A percentile compares a stretch with the other conserved stretches of the same genome.
phyloP scores from a whole-genome alignment of 2,888 invertebrate genomes.

The Criorhina ranunculi region DNA sequence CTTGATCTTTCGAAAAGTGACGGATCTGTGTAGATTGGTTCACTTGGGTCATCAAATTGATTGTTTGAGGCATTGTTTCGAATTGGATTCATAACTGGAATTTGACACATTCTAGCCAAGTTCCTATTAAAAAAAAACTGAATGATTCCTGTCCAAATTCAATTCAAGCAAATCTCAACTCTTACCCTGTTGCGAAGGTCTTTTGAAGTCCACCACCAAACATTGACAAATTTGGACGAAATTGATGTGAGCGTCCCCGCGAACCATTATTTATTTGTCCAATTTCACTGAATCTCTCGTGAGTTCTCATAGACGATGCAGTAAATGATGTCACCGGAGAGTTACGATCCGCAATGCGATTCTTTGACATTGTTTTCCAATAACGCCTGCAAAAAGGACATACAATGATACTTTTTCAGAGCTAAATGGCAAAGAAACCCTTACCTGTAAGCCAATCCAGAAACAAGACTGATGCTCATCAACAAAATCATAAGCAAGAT shows the following conservation, averaged over 20 bases:
- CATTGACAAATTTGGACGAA: constrained; percentile 85
- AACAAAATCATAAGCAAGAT: constrained; percentile 90
- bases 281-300: constrained; percentile 84
- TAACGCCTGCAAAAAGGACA: constrained; percentile 87
- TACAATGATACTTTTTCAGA: background rate
- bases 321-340: constrained; percentile 84
- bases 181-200: constrained; percentile 88
- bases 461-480: constrained; percentile 89
- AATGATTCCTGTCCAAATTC: background rate
- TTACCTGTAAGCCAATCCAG: constrained; percentile 91
- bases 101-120: constrained; percentile 84
- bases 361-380: constrained; percentile 91
- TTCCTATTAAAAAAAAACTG: constrained; percentile 81
- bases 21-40: constrained; percentile 96
- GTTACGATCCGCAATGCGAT: constrained; percentile 85
- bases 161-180: background rate
- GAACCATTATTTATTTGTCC: constrained; percentile 81
- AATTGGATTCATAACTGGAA: constrained; percentile 85
- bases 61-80: constrained; percentile 85
- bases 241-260: constrained; percentile 80
- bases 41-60: constrained; percentile 94
- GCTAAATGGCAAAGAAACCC: constrained; percentile 36
- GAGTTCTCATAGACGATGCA: constrained; percentile 85
- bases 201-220: constrained; percentile 89
- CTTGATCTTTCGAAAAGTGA: constrained; percentile 94